These are phyloP conservation scores for Carassius carassius DNA, from an alignment of 2,113 vertebrate genomes.

Conservation along the genomic window DNA sequence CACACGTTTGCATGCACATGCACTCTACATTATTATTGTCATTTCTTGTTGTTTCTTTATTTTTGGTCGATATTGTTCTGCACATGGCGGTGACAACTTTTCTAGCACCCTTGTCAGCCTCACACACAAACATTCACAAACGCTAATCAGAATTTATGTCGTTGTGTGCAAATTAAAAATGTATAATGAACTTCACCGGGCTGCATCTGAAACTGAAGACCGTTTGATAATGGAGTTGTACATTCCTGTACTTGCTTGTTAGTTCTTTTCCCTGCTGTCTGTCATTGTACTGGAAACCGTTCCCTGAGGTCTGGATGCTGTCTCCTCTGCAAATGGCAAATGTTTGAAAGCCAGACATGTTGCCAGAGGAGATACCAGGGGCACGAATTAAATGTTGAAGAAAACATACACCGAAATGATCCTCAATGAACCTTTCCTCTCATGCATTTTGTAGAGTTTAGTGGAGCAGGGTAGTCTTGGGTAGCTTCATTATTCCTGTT, in stretches of 20 bases:
- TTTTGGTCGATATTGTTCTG: not conserved
- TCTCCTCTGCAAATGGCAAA: conserved; percentile 26
- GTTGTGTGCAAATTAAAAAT: conserved; percentile 59
- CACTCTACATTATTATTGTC: not conserved
- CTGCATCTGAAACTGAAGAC: conserved; percentile 57
- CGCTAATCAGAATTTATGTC: conserved; percentile 40
- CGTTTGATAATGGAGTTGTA: conserved; percentile 69
- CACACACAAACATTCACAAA: conserved; percentile 4
- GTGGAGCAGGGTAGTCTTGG: not conserved
- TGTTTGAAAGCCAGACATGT: not conserved
- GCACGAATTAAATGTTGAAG: not conserved
- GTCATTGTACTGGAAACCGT: not conserved
- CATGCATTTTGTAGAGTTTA: not conserved
- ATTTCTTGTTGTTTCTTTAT: too few species aligned
- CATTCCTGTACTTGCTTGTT: conserved; percentile 51
- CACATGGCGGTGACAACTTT: not conserved
- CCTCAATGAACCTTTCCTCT: not conserved
- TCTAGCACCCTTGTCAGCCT: not conserved
- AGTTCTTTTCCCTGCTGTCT: conserved; percentile 16
- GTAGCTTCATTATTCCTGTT: not conserved
- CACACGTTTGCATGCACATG: conserved; percentile 9
- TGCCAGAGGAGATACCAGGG: conserved; percentile 2
- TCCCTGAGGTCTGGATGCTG: conserved; percentile 2
- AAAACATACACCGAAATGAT: not conserved
- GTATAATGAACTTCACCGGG: conserved; percentile 60